Evolutionary conservation across 2,797 vertebrate genomes (phyloP).

Genomic region (Enteromius treurensis): DNA sequence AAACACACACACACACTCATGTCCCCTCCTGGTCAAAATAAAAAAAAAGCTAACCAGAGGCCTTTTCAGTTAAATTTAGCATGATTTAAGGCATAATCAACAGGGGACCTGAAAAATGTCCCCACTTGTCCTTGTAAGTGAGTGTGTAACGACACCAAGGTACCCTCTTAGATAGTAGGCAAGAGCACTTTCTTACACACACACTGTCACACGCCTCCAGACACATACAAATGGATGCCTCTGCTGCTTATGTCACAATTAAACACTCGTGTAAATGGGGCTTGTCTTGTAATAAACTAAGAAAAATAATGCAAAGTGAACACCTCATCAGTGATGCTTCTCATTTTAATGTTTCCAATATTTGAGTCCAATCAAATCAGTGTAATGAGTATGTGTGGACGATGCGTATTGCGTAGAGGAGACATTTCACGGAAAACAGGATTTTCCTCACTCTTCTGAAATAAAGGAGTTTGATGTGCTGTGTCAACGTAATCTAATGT

Average conservation of each 20-base stretch:
- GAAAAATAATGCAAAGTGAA: not conserved
- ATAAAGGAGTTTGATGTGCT: not conserved
- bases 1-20: not conserved
- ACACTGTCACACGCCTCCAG: not conserved
- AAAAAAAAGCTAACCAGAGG: too few species aligned
- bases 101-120: not conserved
- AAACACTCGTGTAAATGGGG: slow-evolving; percentile 26
- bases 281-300: slow-evolving; percentile 10
- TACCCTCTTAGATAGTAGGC: not conserved
- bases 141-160: too few species aligned
- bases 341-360: slow-evolving; percentile 5
- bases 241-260: slow-evolving; percentile 12
- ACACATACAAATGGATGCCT: slow-evolving; percentile 25
- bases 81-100: too few species aligned
- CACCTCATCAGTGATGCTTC: slow-evolving; percentile 39
- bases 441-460: not conserved
- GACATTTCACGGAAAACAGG: not conserved
- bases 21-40: too few species aligned
- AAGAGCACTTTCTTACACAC: not conserved
- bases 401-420: not conserved
- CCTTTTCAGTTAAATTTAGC: too few species aligned
- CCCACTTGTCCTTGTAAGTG: too few species aligned
- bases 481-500: not conserved
- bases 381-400: not conserved
- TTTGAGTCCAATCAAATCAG: not conserved